A percentile compares a stretch with the other conserved stretches of the same genome.
phyloP scores from a whole-genome alignment of 2,113 vertebrate genomes.

The Coryphaenoides rupestris region DNA sequence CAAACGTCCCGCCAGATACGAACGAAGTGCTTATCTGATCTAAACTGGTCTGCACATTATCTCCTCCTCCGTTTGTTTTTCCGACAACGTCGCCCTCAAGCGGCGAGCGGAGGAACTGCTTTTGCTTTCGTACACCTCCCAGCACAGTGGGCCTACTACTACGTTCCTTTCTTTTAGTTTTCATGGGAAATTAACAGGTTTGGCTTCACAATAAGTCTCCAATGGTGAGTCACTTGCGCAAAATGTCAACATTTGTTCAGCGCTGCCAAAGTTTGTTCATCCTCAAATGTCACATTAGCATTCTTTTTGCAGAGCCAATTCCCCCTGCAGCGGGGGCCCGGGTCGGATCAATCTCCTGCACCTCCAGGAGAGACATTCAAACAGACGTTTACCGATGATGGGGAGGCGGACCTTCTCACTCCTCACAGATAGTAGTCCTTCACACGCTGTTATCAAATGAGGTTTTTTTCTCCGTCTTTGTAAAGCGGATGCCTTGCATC shows the following conservation, averaged over 20 bases:
- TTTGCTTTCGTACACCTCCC: too few relatives aligned
- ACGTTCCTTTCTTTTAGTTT: too few relatives aligned
- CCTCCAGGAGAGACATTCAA: conserved; percentile 29
- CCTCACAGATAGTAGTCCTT: conserved; percentile 18
- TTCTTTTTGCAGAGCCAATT: conserved; percentile 37
- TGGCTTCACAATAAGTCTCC: conserved; percentile 10
- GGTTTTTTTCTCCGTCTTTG: too few relatives aligned
- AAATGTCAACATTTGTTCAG: conserved; percentile 54
- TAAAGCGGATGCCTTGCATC: too few relatives aligned
- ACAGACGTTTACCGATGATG: conserved; percentile 18
- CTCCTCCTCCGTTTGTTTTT: not conserved
- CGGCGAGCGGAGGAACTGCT: not conserved
- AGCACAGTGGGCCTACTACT: too few relatives aligned
- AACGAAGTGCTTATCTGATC: too few relatives aligned
- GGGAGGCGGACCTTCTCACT: conserved; percentile 8
- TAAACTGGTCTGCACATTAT: too few relatives aligned
- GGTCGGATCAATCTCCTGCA: conserved; percentile 35
- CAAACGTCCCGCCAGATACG: too few relatives aligned
- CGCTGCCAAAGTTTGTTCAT: conserved; percentile 38
- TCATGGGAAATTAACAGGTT: not conserved
- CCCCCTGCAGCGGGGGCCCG: conserved; percentile 23
- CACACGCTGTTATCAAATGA: conserved; percentile 7
- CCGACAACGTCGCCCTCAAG: conserved; percentile 9
- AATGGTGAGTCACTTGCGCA: conserved; percentile 30
- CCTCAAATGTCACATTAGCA: conserved; percentile 62